Base-by-base conservation (phyloP, 2,888 invertebrate species). In the Drosophila niveifrons region DNA sequence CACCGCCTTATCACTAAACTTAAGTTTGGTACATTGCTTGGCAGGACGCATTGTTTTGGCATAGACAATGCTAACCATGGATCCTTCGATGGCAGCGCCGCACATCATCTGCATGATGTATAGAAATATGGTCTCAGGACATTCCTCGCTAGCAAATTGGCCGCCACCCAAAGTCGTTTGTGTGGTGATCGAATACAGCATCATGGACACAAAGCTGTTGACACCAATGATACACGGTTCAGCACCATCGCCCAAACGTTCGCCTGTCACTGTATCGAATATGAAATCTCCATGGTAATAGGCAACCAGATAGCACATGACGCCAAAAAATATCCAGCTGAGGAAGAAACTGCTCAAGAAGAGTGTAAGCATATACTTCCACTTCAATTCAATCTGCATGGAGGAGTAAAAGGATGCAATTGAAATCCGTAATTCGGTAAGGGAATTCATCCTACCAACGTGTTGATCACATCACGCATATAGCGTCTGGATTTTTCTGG, bases 311-410 rank as follows among this genome's bases (percentile, higher is more conserved):
- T 96, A 96, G 95, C 96, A 97, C 73, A 97, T 93, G 8, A 94
- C 93, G 0, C 96, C 97, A 90, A 97, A 97, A 9, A 95, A 82
- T 28, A 96, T 92, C 97, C 97, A 98, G 90, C 96, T 95, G 9
- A 94, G 83, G 78, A 98, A 95, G 92, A 98, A 98, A 67, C 96
- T 96, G 71, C 96, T 93, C 31, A 96, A 95, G 91, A 98, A 98
- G 61, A 97, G 95, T 48, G 97, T 93, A 53, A 98, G 93, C 52
- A 98, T 98, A 95, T 97, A 98, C 67, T 97, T 94, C 99, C 99
- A 99, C 92, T 97, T 96, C 66, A 94, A 92, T 85, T 95, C 95
- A 52, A 95, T 93, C 89, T 92, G 41, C 13, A 10, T 9, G 11
- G 11, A 23, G 0, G 11, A 6, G 13, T 15, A 1, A 36, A 6